A percentile compares a stretch with the other conserved stretches of the same genome.
Conservation (phyloP, 2,888 invertebrate species). For the Timema podura region DNA sequence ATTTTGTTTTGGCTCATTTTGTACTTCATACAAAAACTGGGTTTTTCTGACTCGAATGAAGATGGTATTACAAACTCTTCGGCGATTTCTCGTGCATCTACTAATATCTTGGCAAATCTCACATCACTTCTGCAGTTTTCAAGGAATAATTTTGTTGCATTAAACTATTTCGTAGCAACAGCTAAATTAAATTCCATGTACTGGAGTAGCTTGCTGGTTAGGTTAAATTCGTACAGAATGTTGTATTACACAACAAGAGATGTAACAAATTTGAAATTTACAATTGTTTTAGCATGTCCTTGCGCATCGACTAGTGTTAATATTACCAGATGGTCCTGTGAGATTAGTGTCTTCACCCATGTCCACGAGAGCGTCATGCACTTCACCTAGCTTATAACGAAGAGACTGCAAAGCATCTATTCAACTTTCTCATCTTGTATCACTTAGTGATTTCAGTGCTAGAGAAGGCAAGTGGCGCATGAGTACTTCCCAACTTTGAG, state of each 20-base stretch:
- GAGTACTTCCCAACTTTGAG: constrained; percentile 10
- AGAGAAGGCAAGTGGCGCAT: constrained; percentile 4
- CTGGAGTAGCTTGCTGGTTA: constrained; percentile 5
- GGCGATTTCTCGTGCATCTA: constrained; percentile 4
- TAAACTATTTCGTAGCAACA: background rate
- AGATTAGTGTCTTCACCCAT: background rate
- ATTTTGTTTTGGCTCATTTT: constrained; percentile 7
- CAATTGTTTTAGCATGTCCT: background rate
- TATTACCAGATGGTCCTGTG: too few relatives aligned
- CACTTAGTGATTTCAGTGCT: background rate
- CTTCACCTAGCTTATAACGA: constrained; percentile 1
- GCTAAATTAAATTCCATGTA: background rate
- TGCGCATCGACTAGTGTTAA: too few relatives aligned
- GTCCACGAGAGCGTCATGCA: background rate
- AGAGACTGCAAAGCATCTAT: constrained; percentile 1
- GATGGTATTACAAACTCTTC: background rate
- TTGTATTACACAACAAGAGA: background rate
- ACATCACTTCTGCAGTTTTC: constrained; percentile 14
- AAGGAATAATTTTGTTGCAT: constrained; percentile 3
- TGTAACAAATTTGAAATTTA: background rate
- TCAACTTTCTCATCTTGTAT: constrained; percentile 4
- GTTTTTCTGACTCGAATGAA: background rate
- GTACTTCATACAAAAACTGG: background rate
- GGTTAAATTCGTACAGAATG: background rate
- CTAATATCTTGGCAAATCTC: constrained; percentile 1